Percentiles rank a stretch among this genome's conserved stretches.
Evolutionary conservation across 2,113 vertebrate genomes (phyloP).

Genomic region (Pseudopodoces humilis): DNA sequence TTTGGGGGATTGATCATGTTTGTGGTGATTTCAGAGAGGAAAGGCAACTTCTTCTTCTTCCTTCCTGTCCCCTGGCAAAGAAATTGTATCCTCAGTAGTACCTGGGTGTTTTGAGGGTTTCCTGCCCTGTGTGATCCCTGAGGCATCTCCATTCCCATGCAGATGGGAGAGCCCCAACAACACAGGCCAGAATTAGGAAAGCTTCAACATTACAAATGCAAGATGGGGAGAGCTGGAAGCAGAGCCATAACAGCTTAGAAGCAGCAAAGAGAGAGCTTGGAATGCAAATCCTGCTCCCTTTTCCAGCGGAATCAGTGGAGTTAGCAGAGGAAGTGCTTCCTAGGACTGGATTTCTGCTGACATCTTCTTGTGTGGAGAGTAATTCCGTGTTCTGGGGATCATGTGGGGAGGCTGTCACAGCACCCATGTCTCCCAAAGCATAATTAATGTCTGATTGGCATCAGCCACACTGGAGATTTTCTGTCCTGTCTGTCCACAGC

Average conservation of each 20-base stretch:
- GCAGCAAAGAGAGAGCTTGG: background rate
- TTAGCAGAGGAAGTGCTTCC: background rate
- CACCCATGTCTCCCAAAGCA: background rate
- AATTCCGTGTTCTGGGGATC: background rate
- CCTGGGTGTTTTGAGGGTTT: background rate
- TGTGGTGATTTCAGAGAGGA: background rate
- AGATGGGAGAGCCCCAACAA: background rate
- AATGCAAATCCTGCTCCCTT: background rate
- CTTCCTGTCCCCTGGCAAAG: background rate
- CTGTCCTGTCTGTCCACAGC: background rate
- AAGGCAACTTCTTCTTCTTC: background rate
- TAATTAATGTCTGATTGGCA: accelerated
- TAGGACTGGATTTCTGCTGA: background rate
- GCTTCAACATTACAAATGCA: background rate
- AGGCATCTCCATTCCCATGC: background rate
- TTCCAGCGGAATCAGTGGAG: background rate
- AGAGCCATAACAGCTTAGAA: background rate
- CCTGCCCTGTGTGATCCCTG: background rate
- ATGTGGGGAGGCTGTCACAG: background rate
- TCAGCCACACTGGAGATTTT: background rate
- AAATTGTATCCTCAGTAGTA: background rate
- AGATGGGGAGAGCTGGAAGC: background rate
- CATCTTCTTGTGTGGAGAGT: background rate
- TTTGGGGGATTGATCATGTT: background rate
- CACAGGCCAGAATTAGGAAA: background rate